Conservation (phyloP, 2,113 vertebrate species). For the Anolis carolinensis region DNA sequence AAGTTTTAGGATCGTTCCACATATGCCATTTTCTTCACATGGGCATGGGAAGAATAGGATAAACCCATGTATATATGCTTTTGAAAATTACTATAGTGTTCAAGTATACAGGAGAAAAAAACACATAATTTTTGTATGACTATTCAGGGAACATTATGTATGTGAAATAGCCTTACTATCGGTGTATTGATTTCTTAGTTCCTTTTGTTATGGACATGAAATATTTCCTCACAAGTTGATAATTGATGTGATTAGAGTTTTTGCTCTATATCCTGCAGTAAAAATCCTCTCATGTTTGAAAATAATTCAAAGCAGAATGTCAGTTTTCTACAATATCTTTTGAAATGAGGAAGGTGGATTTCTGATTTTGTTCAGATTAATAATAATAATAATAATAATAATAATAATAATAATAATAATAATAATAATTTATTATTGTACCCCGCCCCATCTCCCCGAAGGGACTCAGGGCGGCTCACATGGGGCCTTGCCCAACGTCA, state of each 20-base stretch:
- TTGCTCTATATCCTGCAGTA: constrained; percentile 4
- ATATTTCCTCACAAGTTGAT: neutral
- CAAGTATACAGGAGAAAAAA: neutral
- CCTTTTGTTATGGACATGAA: constrained; percentile 16
- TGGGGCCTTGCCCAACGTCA: too few relatives aligned
- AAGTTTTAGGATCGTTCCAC: neutral
- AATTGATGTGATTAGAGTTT: constrained; percentile 12
- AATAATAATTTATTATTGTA: too few relatives aligned
- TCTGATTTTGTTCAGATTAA: constrained; percentile 29
- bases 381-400: too few relatives aligned
- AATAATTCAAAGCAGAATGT: constrained; percentile 19
- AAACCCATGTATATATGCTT: neutral
- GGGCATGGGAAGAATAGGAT: neutral
- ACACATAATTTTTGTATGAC: neutral
- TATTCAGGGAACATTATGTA: neutral
- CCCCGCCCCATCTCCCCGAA: too few relatives aligned
- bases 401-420: too few relatives aligned
- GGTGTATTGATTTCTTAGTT: neutral
- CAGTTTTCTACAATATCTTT: neutral
- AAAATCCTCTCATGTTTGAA: neutral
- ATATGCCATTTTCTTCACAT: neutral
- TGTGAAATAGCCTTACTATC: neutral
- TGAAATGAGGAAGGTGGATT: constrained; percentile 17
- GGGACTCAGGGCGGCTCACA: too few relatives aligned
- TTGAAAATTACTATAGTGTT: neutral